Percentiles rank a stretch among this genome's conserved stretches.
Evolutionary conservation across 2,888 invertebrate species (phyloP).

Genomic region (Amphipoea lucens): DNA sequence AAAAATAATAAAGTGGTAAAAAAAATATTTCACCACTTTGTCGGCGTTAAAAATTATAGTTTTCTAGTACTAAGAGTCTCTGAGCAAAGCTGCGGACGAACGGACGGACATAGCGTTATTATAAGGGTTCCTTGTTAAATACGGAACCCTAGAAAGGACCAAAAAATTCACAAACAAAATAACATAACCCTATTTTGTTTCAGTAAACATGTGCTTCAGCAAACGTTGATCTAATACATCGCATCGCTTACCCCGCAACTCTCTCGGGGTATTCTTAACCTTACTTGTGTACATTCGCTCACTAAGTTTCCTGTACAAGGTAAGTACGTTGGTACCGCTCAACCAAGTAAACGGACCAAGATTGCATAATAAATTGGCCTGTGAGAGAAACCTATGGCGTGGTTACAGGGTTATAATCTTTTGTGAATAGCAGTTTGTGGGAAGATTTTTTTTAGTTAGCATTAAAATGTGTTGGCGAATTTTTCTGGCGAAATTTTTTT

Average conservation of each 20-base stretch:
- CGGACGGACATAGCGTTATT: no score
- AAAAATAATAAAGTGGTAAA: no score
- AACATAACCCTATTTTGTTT: slow-evolving; percentile 15
- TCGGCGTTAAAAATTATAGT: no score
- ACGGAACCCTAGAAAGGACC: no score
- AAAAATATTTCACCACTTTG: no score
- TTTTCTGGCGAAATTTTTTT: background rate
- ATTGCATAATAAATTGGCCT: slow-evolving; percentile 60
- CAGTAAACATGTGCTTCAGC: slow-evolving; percentile 25
- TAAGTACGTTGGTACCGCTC: slow-evolving; percentile 42
- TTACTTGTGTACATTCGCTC: slow-evolving; percentile 31
- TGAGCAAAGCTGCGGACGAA: no score
- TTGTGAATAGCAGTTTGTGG: slow-evolving; percentile 25
- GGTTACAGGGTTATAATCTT: slow-evolving; percentile 38
- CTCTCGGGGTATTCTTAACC: slow-evolving; percentile 42
- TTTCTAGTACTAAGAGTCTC: no score
- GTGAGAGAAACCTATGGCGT: slow-evolving; percentile 35
- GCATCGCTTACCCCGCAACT: slow-evolving; percentile 46
- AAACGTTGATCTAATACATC: slow-evolving; percentile 51
- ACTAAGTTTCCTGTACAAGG: slow-evolving; percentile 47
- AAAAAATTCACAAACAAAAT: background rate
- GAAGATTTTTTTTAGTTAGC: background rate
- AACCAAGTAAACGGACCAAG: slow-evolving; percentile 49
- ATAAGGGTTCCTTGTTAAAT: no score
- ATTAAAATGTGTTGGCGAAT: background rate